Evolutionary conservation across 2,797 vertebrate genomes (phyloP), one percentile per base, ranked within the genome.

Genomic region (Malurus leucopterus): DNA sequence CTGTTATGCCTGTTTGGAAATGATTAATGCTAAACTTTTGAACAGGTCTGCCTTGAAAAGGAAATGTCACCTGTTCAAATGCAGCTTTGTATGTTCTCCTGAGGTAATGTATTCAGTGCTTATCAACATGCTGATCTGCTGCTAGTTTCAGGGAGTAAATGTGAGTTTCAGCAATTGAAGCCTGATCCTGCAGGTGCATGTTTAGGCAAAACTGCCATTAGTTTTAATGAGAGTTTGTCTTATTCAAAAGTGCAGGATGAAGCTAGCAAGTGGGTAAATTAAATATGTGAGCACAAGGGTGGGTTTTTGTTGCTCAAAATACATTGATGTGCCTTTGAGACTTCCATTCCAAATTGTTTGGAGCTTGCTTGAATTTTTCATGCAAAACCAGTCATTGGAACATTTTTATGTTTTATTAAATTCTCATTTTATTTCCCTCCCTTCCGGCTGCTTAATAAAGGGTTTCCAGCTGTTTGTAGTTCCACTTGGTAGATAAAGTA

Each of bases 31-130:
- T 86, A 83, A 85, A 86, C 91, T 95, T 95, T 76, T 93, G 92
- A 93, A 94, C 92, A 86, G 84, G 70, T 82, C 84, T 94, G 50
- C 78, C 67, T 90, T 95, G 93, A 95, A 96, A 93, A 94, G 92
- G 91, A 95, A 95, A 90, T 86, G 88, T 94, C 96, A 96, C 95
- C 96, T 96, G 96, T 96, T 95, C 95, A 96, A 97, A 96, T 86
- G 89, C 93, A 93, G 90, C 94, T 95, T 96, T 95, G 90, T 94
- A 92, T 95, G 81, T 92, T 94, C 80, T 88, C 64, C 89, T 89
- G 84, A 0, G 59, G 91, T 92, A 91, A 92, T 86, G 93, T 89
- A 93, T 92, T 95, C 92, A 95, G 68, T 53, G 44, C 93, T 95
- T 95, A 95, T 96, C 95, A 92, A 79, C 90, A 62, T 62, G 90